Evolutionary conservation across 2,797 vertebrate genomes (phyloP).

Genomic region (Poeciliopsis infans): DNA sequence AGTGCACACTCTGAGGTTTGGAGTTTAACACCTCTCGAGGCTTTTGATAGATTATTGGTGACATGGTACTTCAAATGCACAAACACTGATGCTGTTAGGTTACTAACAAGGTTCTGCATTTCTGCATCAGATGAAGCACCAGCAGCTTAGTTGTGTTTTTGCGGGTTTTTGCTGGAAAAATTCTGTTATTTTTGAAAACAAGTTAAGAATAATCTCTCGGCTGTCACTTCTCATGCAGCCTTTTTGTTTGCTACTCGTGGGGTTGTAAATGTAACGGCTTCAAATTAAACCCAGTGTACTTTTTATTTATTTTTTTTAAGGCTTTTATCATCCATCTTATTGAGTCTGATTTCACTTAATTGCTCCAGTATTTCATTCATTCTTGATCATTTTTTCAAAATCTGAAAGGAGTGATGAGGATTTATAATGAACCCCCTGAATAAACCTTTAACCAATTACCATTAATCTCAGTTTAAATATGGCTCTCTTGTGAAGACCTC

Average conservation of each 20-base stretch:
- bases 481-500: not conserved
- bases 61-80: not conserved
- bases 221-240: conserved; percentile 23
- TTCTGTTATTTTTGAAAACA: not conserved
- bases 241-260: conserved; percentile 18
- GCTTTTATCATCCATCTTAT: not conserved
- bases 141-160: not conserved
- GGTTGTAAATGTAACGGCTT: conserved; percentile 7
- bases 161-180: conserved; percentile 17
- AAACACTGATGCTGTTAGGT: not conserved
- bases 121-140: not conserved
- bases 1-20: conserved; percentile 49
- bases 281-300: not conserved
- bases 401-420: not conserved
- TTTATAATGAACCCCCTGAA: not conserved
- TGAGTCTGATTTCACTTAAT: not conserved
- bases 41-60: conserved; percentile 38
- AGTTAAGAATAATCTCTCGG: conserved; percentile 28
- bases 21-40: conserved; percentile 42
- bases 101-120: conserved; percentile 9
- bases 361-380: not conserved
- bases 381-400: not conserved
- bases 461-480: not conserved
- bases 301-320: not conserved
- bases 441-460: not conserved